Percentiles rank a stretch among this genome's conserved stretches.
Evolutionary conservation across 2,888 invertebrate species (phyloP).

Genomic region (Galerucella pusilla): DNA sequence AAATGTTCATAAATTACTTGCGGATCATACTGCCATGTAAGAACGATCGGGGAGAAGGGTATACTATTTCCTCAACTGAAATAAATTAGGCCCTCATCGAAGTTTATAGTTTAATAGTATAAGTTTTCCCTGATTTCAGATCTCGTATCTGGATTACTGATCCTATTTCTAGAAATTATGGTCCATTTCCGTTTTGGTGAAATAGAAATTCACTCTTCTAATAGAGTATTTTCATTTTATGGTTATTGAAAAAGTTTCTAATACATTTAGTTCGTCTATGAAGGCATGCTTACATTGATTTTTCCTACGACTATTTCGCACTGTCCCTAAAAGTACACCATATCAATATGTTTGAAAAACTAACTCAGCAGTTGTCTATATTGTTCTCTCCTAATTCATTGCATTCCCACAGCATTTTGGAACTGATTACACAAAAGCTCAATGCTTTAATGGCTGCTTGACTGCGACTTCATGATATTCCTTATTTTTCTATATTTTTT

Average conservation of each 20-base stretch:
- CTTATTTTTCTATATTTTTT: no score
- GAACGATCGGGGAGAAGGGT: neutral
- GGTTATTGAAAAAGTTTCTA: neutral
- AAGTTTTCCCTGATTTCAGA: constrained; percentile 27
- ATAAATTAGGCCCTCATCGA: constrained; percentile 28
- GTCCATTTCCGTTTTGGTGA: constrained; percentile 9
- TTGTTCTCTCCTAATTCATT: no score
- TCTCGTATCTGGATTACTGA: constrained; percentile 13
- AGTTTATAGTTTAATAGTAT: constrained; percentile 35
- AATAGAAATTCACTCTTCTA: constrained; percentile 8
- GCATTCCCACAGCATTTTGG: no score
- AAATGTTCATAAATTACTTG: neutral
- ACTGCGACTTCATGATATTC: no score
- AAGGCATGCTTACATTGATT: no score
- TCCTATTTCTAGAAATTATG: constrained; percentile 26
- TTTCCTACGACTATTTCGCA: no score
- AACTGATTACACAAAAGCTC: no score
- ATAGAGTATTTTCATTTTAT: neutral
- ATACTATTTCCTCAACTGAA: neutral
- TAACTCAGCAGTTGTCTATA: no score
- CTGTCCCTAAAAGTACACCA: no score
- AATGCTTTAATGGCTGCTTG: no score
- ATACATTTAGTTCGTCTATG: neutral
- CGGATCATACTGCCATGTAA: neutral
- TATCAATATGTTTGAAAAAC: no score